Evolutionary conservation across 2,113 vertebrate genomes (phyloP).

Genomic region (Dipodomys stephensi): DNA sequence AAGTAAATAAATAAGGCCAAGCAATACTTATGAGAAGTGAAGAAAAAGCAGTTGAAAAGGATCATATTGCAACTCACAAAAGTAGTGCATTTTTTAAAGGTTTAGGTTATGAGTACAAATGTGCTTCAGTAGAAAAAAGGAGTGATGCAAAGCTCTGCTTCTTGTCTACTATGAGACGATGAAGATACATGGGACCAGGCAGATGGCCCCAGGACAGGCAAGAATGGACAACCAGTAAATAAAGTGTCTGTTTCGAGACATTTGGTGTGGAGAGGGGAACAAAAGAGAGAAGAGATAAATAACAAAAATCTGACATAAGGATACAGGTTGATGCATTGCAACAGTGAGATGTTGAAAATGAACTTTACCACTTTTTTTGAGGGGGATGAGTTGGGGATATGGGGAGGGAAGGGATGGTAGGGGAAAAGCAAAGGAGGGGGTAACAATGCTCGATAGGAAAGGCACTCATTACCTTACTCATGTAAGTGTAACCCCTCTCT

Average conservation of each 20-base stretch:
- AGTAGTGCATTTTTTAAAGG: background rate
- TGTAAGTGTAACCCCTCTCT: too few relatives aligned
- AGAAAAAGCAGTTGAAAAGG: background rate
- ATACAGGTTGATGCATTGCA: too few relatives aligned
- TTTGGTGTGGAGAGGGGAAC: background rate
- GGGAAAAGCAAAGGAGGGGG: too few relatives aligned
- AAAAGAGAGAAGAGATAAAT: background rate
- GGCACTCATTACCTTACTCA: too few relatives aligned
- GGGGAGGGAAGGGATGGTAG: too few relatives aligned
- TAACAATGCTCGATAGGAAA: too few relatives aligned
- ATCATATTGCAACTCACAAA: background rate
- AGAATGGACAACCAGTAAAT: background rate
- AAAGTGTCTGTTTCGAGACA: background rate
- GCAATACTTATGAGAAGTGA: background rate
- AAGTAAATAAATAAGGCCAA: background rate
- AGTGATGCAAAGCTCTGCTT: background rate
- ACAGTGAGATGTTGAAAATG: too few relatives aligned
- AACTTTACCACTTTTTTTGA: too few relatives aligned
- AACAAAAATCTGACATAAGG: too few relatives aligned
- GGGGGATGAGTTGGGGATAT: too few relatives aligned
- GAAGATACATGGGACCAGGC: background rate
- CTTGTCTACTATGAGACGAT: background rate
- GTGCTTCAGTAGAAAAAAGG: background rate
- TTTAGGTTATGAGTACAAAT: background rate
- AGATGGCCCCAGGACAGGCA: background rate